Base-by-base conservation (phyloP, 2,888 invertebrate genomes). In the Eupsilia transversa region DNA sequence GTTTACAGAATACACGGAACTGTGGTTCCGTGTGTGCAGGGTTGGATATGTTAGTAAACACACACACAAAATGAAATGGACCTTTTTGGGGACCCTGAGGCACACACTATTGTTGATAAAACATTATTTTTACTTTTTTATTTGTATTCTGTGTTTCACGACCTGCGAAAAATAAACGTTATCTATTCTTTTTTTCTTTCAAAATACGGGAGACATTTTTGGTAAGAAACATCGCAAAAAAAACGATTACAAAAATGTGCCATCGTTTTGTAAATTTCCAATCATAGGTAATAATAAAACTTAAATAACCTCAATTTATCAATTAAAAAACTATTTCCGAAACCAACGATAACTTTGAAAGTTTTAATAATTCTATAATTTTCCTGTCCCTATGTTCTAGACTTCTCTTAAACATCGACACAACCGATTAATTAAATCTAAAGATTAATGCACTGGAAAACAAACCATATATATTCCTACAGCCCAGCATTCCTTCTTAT, bases 341-440 rank as follows among this genome's bases (percentile, higher is more conserved):
- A 77, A 46, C 30, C 23, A 43, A 38, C 2, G 9, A 41, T 69
- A 38, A 52, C 33, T 56, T 30, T 17, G 23, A 60, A 27, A 78
- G 65, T 66, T 72, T 23, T 60, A 64, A 78, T 60, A 54, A 78
- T 79, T 76, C 63, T 61, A 69, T 67, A 78, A 76, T 72, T 72
- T 70, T 63, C 57, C 38, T 38, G 52, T 63, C 60, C 23, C 14
- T 49, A 41, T 3, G 30, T 27, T 43, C 67, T 65, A 74, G 70
- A 76, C 60, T 73, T 52, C 54, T 54, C 69, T 61, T 27, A 38
- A 70, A 74, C 57, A 72, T 80, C 7, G n/a, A 72, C 66, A 67
- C 20, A 67, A 66, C 59, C 57, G 49, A 78, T 57, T 66, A 69
- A 75, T 78, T 49, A 73, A 69, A 71, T 59, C 17, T 27, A 30